Conservation (phyloP, 1,140 invertebrate species). For the Brachionus plicatilis region DNA sequence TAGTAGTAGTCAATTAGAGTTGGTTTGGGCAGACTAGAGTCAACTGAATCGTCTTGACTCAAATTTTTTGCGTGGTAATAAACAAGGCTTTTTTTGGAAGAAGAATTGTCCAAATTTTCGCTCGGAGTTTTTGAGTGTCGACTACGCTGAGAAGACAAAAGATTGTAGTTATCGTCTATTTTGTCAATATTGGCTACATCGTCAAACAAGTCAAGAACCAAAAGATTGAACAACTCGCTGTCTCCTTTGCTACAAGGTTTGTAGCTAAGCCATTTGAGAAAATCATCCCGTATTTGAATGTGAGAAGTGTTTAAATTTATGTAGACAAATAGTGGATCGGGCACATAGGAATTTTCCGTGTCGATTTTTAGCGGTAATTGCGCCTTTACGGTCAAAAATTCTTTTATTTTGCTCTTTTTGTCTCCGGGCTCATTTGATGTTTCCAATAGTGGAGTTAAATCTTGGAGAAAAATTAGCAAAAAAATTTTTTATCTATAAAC, state of each 20-base stretch:
- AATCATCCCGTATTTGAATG: not conserved
- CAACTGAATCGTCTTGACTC: not conserved
- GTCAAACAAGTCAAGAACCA: constrained; percentile 32
- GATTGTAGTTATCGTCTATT: not conserved
- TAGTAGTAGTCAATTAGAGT: constrained; percentile 21
- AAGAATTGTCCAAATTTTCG: constrained; percentile 8
- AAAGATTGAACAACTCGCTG: not conserved
- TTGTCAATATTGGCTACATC: not conserved
- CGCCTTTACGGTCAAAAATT: constrained; percentile 9
- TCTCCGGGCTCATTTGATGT: not conserved
- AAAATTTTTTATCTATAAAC: not conserved
- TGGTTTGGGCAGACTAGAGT: not conserved
- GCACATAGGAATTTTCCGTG: constrained; percentile 3
- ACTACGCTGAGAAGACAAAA: not conserved
- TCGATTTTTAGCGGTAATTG: constrained; percentile 16
- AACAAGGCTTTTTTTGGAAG: constrained; percentile 9
- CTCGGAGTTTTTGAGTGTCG: not conserved
- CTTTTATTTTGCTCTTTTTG: constrained; percentile 7
- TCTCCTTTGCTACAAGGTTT: constrained; percentile 25
- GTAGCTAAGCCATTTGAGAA: constrained; percentile 20
- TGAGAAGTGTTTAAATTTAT: not conserved
- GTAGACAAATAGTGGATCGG: constrained; percentile 13
- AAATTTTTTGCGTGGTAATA: not conserved
- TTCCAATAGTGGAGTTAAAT: not conserved
- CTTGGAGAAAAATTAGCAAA: not conserved